Evolutionary conservation across 1,140 invertebrate species (phyloP), one percentile per base, ranked within the genome.

Genomic region (Halictus rubicundus): DNA sequence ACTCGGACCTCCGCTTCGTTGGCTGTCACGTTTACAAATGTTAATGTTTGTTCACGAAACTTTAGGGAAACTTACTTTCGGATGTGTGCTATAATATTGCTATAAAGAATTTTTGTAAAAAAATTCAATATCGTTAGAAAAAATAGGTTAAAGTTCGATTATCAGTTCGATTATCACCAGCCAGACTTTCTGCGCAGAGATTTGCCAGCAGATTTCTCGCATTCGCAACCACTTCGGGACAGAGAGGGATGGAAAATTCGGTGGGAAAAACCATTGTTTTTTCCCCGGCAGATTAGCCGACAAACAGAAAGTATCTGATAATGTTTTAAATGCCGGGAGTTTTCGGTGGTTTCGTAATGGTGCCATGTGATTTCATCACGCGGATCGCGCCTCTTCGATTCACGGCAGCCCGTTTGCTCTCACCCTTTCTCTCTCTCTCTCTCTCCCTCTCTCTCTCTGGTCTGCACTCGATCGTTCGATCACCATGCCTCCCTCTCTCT

Each of bases 361-460:
- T 71, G 81, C 77, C 72, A 80, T 71, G 81, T 84, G 82, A 83
- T 83, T 84, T 71, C 70, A 83, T 84, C 77, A 63, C 66, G 64
- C 79, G 70, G 70, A 80, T 83, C 76, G 82, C 81, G 71, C 61
- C 70, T 57, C 78, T 16, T 37, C 57, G 57, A 68, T 69, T 61
- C 70, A 37, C 42, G 25, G 69, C 63, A 32, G n/a, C 46, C 61
- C 54, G 27, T 23, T 74, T 52, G 57, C 25, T 19, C 42, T 25
- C 78, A 27, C 57, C n/a, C 46, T 21, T 12, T 82, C 78, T 81
- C 82, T 83, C 69, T 78, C 49, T 19, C 68, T 84, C 80, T 42
- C 39, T 27, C 64, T 72, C 68, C 77, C 25, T 59, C 60, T 77
- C 74, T 69, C 69, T 54, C 46, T 83, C 68, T 84, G 78, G 1